Percentiles rank a stretch among this genome's conserved stretches.
Evolutionary conservation across 2,797 vertebrate species (phyloP).

Genomic region (Labeo calbasu): DNA sequence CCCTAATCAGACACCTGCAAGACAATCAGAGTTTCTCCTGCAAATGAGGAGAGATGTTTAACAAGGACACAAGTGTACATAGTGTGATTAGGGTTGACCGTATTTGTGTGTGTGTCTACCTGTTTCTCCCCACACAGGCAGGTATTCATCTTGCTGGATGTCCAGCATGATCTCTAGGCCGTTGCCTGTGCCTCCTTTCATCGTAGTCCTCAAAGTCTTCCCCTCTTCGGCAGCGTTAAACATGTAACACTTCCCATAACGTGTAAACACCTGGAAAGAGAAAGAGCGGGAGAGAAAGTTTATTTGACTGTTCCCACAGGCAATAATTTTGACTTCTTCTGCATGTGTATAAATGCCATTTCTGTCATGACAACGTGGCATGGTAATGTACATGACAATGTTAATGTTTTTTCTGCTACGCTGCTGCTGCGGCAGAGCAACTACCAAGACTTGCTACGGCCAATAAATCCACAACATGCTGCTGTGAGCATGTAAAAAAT

Average conservation of each 20-base stretch:
- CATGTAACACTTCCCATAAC: conserved; percentile 98
- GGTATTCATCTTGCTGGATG: conserved; percentile 98
- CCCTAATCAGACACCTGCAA: conserved; percentile 36
- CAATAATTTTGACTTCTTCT: not conserved
- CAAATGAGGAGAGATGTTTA: not conserved
- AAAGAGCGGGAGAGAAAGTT: not conserved
- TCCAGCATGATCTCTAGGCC: conserved; percentile 98
- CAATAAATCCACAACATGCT: too few species aligned
- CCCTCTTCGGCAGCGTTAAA: conserved; percentile 97
- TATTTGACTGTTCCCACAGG: not conserved
- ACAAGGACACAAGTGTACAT: not conserved
- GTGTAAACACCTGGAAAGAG: conserved; percentile 88
- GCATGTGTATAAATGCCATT: not conserved
- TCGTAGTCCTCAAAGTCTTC: conserved; percentile 91
- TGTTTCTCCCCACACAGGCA: conserved; percentile 86
- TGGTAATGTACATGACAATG: too few species aligned
- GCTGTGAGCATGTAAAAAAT: too few species aligned
- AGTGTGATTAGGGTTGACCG: not conserved
- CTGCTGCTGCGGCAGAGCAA: too few species aligned
- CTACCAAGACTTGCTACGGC: too few species aligned
- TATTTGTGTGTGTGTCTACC: conserved; percentile 40
- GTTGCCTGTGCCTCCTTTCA: conserved; percentile 97
- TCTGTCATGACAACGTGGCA: too few species aligned
- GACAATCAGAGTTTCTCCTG: conserved; percentile 15
- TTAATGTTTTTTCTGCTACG: too few species aligned